phyloP scores from a whole-genome alignment of 2,113 vertebrate species.

The Mobula hypostoma region DNA sequence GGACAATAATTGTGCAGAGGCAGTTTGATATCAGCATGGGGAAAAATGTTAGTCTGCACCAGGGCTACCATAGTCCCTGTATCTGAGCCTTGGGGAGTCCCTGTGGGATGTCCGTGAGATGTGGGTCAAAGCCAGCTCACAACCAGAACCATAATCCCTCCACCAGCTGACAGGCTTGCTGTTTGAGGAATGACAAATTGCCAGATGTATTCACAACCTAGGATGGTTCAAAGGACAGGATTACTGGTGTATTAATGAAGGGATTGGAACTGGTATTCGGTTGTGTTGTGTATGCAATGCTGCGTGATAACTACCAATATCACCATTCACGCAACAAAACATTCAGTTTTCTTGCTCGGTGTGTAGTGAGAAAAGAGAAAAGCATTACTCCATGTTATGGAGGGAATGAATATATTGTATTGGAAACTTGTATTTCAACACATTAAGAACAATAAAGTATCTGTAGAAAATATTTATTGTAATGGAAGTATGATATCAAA shows the following conservation, averaged over 20 bases:
- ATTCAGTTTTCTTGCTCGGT: not conserved
- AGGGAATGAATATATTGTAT: not conserved
- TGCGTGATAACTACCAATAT: not conserved
- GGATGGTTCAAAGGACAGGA: slow-evolving; percentile 28
- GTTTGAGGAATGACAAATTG: slow-evolving; percentile 20
- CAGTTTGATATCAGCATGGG: slow-evolving; percentile 31
- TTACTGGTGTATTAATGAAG: slow-evolving; percentile 19
- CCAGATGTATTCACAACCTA: slow-evolving; percentile 5
- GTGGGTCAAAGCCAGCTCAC: slow-evolving; percentile 26
- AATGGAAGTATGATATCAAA: not conserved
- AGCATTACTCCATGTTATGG: not conserved
- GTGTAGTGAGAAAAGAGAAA: not conserved
- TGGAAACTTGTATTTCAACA: not conserved
- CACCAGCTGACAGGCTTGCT: slow-evolving; percentile 5
- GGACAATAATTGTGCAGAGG: slow-evolving; percentile 2
- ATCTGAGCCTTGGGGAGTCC: slow-evolving; percentile 2
- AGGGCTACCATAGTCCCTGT: slow-evolving; percentile 11
- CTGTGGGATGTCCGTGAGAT: slow-evolving; percentile 20
- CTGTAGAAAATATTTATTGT: not conserved
- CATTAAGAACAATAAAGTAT: not conserved
- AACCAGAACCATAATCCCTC: slow-evolving; percentile 25
- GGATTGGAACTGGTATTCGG: not conserved
- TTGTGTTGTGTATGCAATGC: slow-evolving; percentile 17
- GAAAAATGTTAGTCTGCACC: slow-evolving; percentile 31
- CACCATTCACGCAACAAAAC: not conserved